Base-by-base conservation (phyloP, 1,140 invertebrate species). In the Olivierus martensii region DNA sequence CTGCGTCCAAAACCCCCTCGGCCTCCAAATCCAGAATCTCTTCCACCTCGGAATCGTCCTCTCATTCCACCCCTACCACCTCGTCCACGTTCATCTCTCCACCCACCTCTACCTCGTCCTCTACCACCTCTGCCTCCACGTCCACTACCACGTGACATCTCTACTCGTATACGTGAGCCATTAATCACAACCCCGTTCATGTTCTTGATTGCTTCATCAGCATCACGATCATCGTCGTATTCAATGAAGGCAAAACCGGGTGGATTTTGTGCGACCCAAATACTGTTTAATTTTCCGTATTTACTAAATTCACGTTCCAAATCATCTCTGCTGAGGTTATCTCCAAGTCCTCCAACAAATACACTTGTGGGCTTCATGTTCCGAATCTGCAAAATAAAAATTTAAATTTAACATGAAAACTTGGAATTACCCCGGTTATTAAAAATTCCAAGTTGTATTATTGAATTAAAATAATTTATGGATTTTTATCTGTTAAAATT, bases 231-330 rank as follows among this genome's bases (percentile, higher is more conserved):
- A 61, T 79, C 75, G 63, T 78, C 76, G 66, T 70, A 78, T 58
- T 79, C 76, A 43, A 78, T 67, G 64, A 79, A 78, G 17, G 76
- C 77, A 68, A 78, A 78, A 2, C 77, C 72, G 19, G 71, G 72
- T 14, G 71, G 72, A 61, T 78, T 78, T 56, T 76, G 67, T 2
- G 77, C 77, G 4, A 78, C 77, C 77, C 77, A 78, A 34, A 79
- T 74, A 63, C 71, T 77, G 19, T 66, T 71, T 39, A 78, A 64
- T 46, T 68, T 66, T 17, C 76, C 76, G 64, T 70, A 78, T 47
- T 73, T 71, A 49, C 68, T 64, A 61, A 78, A 79, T n/a, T 69
- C 68, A 49, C 69, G 66, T 55, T 73, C 71, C 4, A 71, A 55
- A 49, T 70, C 61, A 17, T 65, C 63, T 46, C 61, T 62, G 12